These are phyloP conservation scores for Eira barbara DNA, from an alignment of 2,113 vertebrate genomes.

Conservation along the genomic window DNA sequence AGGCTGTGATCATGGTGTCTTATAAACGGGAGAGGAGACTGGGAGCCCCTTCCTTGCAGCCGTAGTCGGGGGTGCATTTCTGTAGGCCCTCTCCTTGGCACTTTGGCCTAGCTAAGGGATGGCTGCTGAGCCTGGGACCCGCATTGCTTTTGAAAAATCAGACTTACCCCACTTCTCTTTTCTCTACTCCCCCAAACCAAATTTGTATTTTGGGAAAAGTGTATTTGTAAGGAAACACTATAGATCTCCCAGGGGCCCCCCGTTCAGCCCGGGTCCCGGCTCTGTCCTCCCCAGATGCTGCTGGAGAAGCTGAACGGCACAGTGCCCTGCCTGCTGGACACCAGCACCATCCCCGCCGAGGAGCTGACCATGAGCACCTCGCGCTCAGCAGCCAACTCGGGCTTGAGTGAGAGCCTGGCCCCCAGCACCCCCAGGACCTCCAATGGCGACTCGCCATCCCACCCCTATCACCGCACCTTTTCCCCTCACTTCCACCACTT, in stretches of 20 bases:
- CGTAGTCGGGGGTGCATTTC: not conserved
- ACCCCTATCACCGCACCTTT: conserved; percentile 96
- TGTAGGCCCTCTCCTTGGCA: not conserved
- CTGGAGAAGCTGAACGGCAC: conserved; percentile 98
- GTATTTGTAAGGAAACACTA: not conserved
- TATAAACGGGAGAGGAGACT: not conserved
- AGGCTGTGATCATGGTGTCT: not conserved
- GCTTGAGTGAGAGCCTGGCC: conserved; percentile 87
- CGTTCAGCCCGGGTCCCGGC: not conserved
- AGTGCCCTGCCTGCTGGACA: conserved; percentile 95
- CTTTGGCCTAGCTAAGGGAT: not conserved
- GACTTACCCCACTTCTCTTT: not conserved
- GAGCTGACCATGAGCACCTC: conserved; percentile 94
- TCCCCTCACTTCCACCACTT: conserved; percentile 95
- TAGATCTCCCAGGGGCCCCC: not conserved
- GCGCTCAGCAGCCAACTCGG: conserved; percentile 88
- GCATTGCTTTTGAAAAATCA: not conserved
- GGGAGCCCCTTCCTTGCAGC: not conserved
- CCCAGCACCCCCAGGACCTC: conserved; percentile 83
- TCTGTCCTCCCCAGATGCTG: conserved; percentile 89
- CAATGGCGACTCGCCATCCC: conserved; percentile 90
- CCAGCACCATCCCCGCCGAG: conserved; percentile 95
- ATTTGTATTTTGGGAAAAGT: not conserved
- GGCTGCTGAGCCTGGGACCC: not conserved
- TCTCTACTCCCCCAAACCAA: not conserved